These are phyloP conservation scores for Metallyticus violacea DNA, from an alignment of 2,888 invertebrate genomes.

Conservation along the genomic window DNA sequence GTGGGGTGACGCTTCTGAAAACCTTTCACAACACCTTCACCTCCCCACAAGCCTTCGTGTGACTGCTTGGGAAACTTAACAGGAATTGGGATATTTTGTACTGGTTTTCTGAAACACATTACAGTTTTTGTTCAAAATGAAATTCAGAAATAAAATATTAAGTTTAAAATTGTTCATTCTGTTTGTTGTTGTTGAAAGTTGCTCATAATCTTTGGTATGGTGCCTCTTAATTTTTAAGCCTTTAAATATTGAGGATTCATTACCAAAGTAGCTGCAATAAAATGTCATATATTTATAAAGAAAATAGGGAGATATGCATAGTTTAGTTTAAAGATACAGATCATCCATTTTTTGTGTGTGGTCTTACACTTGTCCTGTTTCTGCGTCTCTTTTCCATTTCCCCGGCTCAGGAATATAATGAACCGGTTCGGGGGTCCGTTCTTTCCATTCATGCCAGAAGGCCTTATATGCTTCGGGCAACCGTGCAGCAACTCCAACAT, in stretches of 20 bases:
- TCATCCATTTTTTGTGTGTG: no score
- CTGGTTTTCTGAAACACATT: conserved; percentile 51
- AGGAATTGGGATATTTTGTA: conserved; percentile 76
- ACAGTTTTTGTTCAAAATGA: no score
- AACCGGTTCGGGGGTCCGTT: conserved; percentile 57
- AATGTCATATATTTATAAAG: no score
- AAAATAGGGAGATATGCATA: no score
- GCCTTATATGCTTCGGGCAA: conserved; percentile 76
- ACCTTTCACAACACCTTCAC: conserved; percentile 90
- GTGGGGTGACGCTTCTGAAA: conserved; percentile 63
- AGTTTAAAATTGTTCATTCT: no score
- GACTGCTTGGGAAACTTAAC: conserved; percentile 75
- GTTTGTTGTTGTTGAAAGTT: no score
- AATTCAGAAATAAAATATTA: no score
- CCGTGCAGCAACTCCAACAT: conserved; percentile 10
- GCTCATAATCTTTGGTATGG: no score
- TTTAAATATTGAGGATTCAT: no score
- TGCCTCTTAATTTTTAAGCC: no score
- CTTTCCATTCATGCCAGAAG: conserved; percentile 83
- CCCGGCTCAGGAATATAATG: conserved; percentile 72
- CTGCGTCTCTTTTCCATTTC: conserved; percentile 68
- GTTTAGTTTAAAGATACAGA: no score
- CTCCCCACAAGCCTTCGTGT: conserved; percentile 91
- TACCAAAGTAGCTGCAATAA: no score
- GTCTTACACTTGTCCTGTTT: conserved; percentile 68